Evolutionary conservation across 2,113 vertebrate genomes (phyloP).

Genomic region (Myiozetetes cayanensis): DNA sequence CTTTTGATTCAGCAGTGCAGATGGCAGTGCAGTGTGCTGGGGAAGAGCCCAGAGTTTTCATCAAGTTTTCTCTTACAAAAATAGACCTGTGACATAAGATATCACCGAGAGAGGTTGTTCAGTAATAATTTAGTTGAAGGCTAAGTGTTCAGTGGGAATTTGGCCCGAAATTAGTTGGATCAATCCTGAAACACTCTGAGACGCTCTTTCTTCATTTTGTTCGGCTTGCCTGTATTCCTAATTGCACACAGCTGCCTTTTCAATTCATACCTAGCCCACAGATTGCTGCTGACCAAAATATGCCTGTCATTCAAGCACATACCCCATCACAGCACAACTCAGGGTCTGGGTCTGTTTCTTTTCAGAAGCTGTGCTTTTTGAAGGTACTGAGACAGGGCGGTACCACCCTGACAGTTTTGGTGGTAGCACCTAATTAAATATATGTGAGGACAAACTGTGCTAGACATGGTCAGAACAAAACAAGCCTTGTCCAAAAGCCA

Average conservation of each 20-base stretch:
- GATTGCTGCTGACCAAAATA: neutral
- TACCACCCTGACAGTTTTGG: neutral
- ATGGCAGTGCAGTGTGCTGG: neutral
- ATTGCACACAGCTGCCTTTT: neutral
- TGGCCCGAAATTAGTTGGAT: neutral
- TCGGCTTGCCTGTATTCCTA: neutral
- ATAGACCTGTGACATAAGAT: neutral
- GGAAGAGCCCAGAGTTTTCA: neutral
- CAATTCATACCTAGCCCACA: neutral
- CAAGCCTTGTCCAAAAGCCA: neutral
- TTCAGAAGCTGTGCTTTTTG: neutral
- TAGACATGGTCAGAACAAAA: neutral
- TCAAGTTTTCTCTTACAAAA: neutral
- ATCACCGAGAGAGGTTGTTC: neutral
- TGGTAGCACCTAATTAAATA: neutral
- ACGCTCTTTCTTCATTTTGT: neutral
- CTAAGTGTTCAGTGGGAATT: neutral
- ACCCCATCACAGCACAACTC: neutral
- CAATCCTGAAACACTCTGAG: neutral
- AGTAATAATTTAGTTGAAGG: neutral
- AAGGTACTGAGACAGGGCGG: neutral
- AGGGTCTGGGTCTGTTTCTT: neutral
- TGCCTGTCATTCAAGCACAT: neutral
- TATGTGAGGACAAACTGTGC: neutral
- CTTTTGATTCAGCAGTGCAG: neutral